phyloP scores from a whole-genome alignment of 1,140 invertebrate genomes.

The Colletes gigas region DNA sequence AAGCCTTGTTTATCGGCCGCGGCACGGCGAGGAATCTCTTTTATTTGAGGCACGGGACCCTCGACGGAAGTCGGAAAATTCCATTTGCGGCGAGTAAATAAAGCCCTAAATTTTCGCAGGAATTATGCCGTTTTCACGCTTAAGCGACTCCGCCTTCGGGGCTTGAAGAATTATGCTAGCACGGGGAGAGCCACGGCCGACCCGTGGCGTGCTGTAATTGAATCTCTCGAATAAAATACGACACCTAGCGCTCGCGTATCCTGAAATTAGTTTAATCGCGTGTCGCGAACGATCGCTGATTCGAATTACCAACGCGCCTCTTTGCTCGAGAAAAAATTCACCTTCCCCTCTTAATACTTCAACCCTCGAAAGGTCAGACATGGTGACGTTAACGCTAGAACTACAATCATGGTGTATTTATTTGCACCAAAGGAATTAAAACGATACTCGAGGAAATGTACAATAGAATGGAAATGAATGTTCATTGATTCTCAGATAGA shows the following conservation, averaged over 20 bases:
- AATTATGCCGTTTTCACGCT: constrained; percentile 53
- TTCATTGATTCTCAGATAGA: too few relatives aligned
- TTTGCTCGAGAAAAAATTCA: not conserved
- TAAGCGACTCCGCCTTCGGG: constrained; percentile 30
- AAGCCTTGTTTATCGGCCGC: constrained; percentile 64
- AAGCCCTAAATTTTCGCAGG: constrained; percentile 53
- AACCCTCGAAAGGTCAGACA: too few relatives aligned
- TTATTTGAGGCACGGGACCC: constrained; percentile 49
- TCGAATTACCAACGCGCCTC: constrained; percentile 27
- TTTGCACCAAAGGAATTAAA: too few relatives aligned
- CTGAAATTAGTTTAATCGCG: constrained; percentile 52
- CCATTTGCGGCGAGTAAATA: constrained; percentile 63
- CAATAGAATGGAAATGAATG: too few relatives aligned
- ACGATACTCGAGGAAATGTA: too few relatives aligned
- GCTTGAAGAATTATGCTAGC: constrained; percentile 16
- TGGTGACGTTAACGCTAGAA: too few relatives aligned
- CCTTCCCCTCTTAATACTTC: not conserved
- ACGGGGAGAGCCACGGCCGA: not conserved
- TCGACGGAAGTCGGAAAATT: constrained; percentile 38
- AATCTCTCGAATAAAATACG: constrained; percentile 50
- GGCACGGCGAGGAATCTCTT: constrained; percentile 47
- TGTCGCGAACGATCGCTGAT: constrained; percentile 32
- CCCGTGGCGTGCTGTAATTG: constrained; percentile 46
- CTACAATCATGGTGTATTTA: too few relatives aligned
- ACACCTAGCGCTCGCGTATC: constrained; percentile 17